phyloP scores from a whole-genome alignment of 2,888 invertebrate species.

The Thysanoteuthis rhombus region DNA sequence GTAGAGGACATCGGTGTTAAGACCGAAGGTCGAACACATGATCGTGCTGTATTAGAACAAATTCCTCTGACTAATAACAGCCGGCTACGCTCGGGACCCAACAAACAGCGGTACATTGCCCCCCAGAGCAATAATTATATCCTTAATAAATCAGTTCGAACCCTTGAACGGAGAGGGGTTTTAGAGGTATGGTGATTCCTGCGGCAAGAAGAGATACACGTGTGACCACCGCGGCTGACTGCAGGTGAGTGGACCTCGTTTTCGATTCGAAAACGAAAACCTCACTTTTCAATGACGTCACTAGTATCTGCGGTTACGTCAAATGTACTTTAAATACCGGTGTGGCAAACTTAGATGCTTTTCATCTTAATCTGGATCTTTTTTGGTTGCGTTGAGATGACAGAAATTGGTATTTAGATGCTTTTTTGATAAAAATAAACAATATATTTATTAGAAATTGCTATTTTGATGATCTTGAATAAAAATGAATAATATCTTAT shows the following conservation, averaged over 20 bases:
- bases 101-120: not conserved
- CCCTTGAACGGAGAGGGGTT: not conserved
- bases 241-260: not conserved
- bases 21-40: not conserved
- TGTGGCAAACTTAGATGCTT: too few species aligned
- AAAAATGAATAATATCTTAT: too few species aligned
- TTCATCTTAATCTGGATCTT: too few species aligned
- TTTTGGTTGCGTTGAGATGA: too few species aligned
- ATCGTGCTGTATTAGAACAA: not conserved
- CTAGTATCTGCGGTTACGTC: not conserved
- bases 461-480: too few species aligned
- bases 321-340: too few species aligned
- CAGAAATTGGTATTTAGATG: too few species aligned
- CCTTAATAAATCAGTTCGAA: not conserved
- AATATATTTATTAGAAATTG: too few species aligned
- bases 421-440: too few species aligned
- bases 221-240: not conserved
- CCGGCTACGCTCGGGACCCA: not conserved
- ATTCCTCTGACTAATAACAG: not conserved
- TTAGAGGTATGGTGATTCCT: not conserved
- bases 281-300: not conserved
- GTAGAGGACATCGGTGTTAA: constrained; percentile 24
- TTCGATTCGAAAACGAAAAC: not conserved
- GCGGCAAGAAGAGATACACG: not conserved
- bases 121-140: not conserved